phyloP scores from a whole-genome alignment of 2,797 vertebrate genomes.

The Graptemys geographica region DNA sequence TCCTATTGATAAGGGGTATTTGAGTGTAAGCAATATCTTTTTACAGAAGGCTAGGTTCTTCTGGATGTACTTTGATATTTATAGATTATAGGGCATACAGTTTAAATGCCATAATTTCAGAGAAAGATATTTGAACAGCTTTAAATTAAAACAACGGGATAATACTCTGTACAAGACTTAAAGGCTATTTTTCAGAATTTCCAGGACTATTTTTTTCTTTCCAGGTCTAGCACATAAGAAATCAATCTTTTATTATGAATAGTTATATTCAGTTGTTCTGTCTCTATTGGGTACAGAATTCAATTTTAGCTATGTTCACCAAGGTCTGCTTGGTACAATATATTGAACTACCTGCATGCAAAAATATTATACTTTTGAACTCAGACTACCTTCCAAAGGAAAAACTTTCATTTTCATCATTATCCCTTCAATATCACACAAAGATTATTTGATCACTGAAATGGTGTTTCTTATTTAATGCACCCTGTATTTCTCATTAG shows the following conservation, averaged over 20 bases:
- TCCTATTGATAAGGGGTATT: no score
- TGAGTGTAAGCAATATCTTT: background rate
- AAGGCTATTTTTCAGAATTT: background rate
- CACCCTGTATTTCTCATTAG: accelerated
- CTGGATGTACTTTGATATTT: background rate
- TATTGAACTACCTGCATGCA: background rate
- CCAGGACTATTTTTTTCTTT: background rate
- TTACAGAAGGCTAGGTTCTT: background rate
- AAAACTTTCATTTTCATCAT: background rate
- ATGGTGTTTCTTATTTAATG: accelerated
- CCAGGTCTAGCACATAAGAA: background rate
- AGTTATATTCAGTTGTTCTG: background rate
- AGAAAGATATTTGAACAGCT: background rate
- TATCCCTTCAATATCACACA: background rate
- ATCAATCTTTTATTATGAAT: background rate
- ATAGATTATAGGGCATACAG: background rate
- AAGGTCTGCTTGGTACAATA: background rate
- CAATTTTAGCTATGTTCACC: background rate
- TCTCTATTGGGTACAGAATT: background rate
- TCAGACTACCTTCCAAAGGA: background rate
- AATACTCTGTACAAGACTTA: background rate
- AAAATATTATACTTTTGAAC: background rate
- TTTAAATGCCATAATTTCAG: background rate
- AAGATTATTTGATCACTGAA: accelerated
- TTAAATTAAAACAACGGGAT: background rate